Evolutionary conservation across 2,113 vertebrate genomes (phyloP).

Genomic region (Myxocyprinus asiaticus): DNA sequence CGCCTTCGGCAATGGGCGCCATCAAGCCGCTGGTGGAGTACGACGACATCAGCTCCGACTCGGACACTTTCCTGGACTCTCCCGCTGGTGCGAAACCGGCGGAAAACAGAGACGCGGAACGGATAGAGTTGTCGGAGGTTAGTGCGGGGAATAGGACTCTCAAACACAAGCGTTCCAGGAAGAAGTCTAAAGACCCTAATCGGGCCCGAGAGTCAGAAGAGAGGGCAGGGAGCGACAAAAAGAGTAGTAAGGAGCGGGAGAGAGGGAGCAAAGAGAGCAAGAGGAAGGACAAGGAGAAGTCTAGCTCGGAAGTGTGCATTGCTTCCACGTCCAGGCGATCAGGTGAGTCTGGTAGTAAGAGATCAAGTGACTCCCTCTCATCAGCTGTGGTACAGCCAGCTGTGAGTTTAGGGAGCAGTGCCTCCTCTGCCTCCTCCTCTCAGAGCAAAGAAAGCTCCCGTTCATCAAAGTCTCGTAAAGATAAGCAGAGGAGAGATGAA

Average conservation of each 20-base stretch:
- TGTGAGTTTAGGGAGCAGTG: conserved; percentile 70
- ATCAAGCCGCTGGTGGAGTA: conserved; percentile 97
- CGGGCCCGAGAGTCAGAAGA: conserved; percentile 82
- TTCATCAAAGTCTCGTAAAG: conserved; percentile 84
- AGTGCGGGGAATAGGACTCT: conserved; percentile 79
- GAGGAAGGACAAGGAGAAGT: conserved; percentile 62
- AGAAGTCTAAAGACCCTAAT: conserved; percentile 84
- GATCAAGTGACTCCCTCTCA: conserved; percentile 59
- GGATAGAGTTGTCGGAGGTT: conserved; percentile 61
- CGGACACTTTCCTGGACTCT: conserved; percentile 94
- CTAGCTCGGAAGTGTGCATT: conserved; percentile 35
- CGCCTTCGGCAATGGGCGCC: conserved; percentile 75
- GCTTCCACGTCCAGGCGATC: conserved; percentile 55
- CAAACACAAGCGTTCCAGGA: conserved; percentile 84
- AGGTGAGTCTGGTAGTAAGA: conserved; percentile 61
- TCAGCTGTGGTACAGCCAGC: conserved; percentile 61
- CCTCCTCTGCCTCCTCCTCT: conserved; percentile 70
- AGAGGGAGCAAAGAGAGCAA: conserved; percentile 51
- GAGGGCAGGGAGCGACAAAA: conserved; percentile 71
- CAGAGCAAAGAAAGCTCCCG: conserved; percentile 74
- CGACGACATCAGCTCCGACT: conserved; percentile 97
- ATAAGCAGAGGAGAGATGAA: conserved; percentile 81
- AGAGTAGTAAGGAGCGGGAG: conserved; percentile 79
- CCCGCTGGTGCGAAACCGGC: conserved; percentile 73
- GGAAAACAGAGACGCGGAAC: conserved; percentile 66